Evolutionary conservation across 2,797 vertebrate genomes (phyloP).

Genomic region (Melopsittacus undulatus): DNA sequence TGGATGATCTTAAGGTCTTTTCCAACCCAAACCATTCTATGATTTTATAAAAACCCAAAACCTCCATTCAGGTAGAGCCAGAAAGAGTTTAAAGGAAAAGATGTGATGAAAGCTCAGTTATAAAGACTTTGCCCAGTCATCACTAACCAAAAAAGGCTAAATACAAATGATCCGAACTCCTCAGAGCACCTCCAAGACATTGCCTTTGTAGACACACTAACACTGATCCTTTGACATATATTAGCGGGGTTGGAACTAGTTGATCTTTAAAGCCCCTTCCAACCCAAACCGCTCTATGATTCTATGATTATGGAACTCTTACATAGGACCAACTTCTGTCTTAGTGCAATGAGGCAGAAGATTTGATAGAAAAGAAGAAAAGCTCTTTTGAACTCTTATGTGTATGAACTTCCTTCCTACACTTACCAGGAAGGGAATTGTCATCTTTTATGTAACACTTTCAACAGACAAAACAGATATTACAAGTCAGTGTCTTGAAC

Average conservation of each 20-base stretch:
- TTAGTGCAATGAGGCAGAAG: not conserved
- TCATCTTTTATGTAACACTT: not conserved
- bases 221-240: rapidly evolving
- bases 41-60: not conserved
- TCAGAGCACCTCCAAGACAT: not conserved
- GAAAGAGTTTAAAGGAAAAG: not conserved
- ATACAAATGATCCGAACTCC: not conserved
- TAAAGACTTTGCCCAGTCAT: not conserved
- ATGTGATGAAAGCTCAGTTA: not conserved
- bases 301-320: not conserved
- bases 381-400: not conserved
- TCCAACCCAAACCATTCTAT: not conserved
- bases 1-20: not conserved
- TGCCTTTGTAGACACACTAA: not conserved
- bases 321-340: not conserved
- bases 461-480: not conserved
- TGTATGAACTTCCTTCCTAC: not conserved
- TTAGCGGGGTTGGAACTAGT: not conserved
- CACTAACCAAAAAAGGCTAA: not conserved
- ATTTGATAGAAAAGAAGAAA: not conserved
- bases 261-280: not conserved
- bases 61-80: not conserved
- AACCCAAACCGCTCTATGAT: not conserved
- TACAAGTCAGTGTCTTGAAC: not conserved
- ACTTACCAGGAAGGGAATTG: not conserved